Percentiles rank a stretch among this genome's conserved stretches.
These are phyloP conservation scores for Osmerus mordax DNA, from an alignment of 2,113 vertebrate genomes.

Conservation along the genomic window DNA sequence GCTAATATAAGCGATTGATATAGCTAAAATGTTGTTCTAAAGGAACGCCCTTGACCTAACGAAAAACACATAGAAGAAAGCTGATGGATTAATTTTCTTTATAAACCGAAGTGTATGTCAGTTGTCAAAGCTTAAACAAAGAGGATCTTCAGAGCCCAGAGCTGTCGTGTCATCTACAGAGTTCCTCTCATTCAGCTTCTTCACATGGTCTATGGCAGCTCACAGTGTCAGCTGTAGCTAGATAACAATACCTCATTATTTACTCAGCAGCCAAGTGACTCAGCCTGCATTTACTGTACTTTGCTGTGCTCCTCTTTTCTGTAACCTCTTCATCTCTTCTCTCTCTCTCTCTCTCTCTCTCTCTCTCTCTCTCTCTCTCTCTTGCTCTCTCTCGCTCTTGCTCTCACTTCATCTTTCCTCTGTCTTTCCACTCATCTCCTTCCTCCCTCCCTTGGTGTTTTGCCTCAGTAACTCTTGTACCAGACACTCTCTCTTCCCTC, in stretches of 20 bases:
- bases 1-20: no score
- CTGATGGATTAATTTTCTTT: slow-evolving; percentile 8
- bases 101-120: slow-evolving; percentile 35
- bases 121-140: slow-evolving; percentile 51
- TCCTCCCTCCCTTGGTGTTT: slow-evolving; percentile 7
- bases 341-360: neutral
- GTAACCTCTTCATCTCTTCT: neutral
- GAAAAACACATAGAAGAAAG: slow-evolving; percentile 2
- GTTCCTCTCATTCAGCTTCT: slow-evolving; percentile 65
- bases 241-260: slow-evolving; percentile 68
- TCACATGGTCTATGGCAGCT: slow-evolving; percentile 55
- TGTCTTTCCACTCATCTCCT: neutral
- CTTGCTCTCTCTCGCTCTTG: neutral
- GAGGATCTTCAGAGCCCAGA: slow-evolving; percentile 36
- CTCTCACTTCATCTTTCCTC: slow-evolving; percentile 13
- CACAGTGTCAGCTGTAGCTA: slow-evolving; percentile 58
- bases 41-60: slow-evolving; percentile 5
- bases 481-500: neutral
- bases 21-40: neutral
- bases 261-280: slow-evolving; percentile 63
- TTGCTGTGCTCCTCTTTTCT: slow-evolving; percentile 35
- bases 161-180: slow-evolving; percentile 49
- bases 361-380: neutral
- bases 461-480: neutral
- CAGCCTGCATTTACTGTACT: slow-evolving; percentile 64